Conservation (phyloP, 2,113 vertebrate genomes). For the Pseudorasbora parva region DNA sequence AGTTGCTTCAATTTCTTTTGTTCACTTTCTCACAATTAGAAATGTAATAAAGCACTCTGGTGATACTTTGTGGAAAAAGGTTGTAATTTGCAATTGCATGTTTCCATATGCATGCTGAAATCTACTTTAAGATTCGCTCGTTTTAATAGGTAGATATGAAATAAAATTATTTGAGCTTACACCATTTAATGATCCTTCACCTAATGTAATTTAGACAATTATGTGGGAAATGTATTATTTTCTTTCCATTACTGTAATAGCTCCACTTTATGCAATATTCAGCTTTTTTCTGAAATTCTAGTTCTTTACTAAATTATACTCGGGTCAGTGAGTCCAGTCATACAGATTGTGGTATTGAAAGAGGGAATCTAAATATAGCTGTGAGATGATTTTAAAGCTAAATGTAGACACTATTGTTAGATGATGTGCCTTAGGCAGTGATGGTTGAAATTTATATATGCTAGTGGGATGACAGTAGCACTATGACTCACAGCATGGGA, state of each 20-base stretch:
- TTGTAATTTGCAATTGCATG: too few species aligned
- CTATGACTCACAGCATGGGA: conserved; percentile 9
- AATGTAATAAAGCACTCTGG: background rate
- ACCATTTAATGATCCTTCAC: conserved; percentile 5
- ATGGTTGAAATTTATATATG: conserved; percentile 1
- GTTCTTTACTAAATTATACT: conserved; percentile 22
- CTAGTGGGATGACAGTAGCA: conserved; percentile 23
- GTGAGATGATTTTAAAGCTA: conserved; percentile 22
- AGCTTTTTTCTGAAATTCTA: background rate
- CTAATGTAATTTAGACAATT: conserved; percentile 15
- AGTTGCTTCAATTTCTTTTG: background rate
- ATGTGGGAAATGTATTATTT: conserved; percentile 1
- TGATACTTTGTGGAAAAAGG: background rate
- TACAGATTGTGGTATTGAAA: conserved; percentile 14
- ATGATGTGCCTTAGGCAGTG: conserved; percentile 43
- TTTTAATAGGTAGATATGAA: background rate
- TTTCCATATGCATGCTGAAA: background rate
- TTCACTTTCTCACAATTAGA: background rate
- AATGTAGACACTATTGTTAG: conserved; percentile 35
- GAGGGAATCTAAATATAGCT: conserved; percentile 27
- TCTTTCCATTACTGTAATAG: conserved; percentile 35
- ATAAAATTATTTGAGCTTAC: conserved; percentile 12
- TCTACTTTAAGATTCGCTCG: background rate
- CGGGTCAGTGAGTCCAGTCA: conserved; percentile 35
- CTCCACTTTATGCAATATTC: conserved; percentile 13